These are phyloP conservation scores for human DNA, from an alignment of 2,113 vertebrate genomes.

Conservation along the genomic window GRCh38 chr20:11193001-11193500, in stretches of 20 bases:
- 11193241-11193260: background rate
- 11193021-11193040: slow-evolving; percentile 35
- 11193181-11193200: background rate
- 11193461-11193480: background rate
- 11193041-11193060: background rate
- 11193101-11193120: background rate
- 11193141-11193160: background rate
- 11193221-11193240: background rate
- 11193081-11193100: slow-evolving; percentile 39
- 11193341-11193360: background rate
- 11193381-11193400: slow-evolving; percentile 47
- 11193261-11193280: background rate
- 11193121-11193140: background rate
- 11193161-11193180: background rate
- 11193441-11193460: slow-evolving; percentile 40
- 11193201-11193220: background rate
- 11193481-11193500: slow-evolving; percentile 51
- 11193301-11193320: background rate
- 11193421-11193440: slow-evolving; percentile 39
- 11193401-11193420: slow-evolving; percentile 54
- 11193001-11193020: background rate
- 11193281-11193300: background rate
- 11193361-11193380: background rate
- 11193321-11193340: background rate
- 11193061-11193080: background rate